Base-by-base conservation (phyloP, 2,113 vertebrate genomes). In the Perca schrenkii region DNA sequence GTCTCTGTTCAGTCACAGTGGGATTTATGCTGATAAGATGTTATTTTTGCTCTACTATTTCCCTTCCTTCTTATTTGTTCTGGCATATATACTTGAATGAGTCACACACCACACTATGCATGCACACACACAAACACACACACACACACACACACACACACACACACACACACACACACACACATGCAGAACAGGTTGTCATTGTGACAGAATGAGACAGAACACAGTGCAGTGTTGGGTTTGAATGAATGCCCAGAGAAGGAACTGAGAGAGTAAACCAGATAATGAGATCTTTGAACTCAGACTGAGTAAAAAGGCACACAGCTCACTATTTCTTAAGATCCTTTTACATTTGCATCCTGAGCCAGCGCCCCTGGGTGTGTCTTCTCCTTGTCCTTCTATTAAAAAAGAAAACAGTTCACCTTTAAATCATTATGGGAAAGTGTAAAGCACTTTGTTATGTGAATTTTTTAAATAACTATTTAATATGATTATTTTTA, bases 311-410 rank as follows among this genome's bases (percentile, higher is more conserved):
- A 13, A 68, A 68, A 34, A 12, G 65, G 53, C 67, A 75, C 65
- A 57, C 56, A 73, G 22, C 58, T 85, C 49, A 34, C 75, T 54
- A n/a, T 82, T 74, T 74, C 69, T 70, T 74, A 85, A 85, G 82
- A 81, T 69, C 65, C 68, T 80, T 78, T 36, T 34, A 80, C 83
- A 65, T 85, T 80, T 76, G 63, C 83, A 84, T 88, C 80, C 56
- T 52, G 69, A 86, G 86, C 60, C 73, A 69, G 52, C 69, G 46
- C 79, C 83, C 63, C 77, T 77, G 82, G 83, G 87, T 77, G 87
- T 76, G 77, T 84, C 77, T 85, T 49, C 53, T 52, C 28, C 70
- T 77, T 70, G 75, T 63, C 66, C 64, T 74, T 82, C 79, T 87
- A 86, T 85, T 83, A n/a, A n/a, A 60, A 22, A 63, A 65, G 43